A percentile compares a stretch with the other conserved stretches of the same genome.
These are phyloP conservation scores for Hirtodrosophila duncani DNA, from an alignment of 2,888 invertebrate genomes.

Conservation along the genomic window DNA sequence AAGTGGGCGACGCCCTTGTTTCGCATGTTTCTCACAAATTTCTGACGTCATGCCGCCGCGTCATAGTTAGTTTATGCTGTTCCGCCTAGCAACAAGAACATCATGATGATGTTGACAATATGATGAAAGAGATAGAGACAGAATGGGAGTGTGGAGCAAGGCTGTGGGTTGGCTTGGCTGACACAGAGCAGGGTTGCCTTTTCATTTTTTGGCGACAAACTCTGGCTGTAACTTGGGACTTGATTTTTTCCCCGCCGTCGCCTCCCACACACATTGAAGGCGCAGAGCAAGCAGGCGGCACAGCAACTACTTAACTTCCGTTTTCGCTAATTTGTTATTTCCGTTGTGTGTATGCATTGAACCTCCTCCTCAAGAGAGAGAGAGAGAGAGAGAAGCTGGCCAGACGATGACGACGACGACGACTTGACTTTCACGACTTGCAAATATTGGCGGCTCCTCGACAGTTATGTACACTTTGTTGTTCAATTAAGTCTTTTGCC, in stretches of 20 bases:
- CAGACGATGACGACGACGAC: background rate
- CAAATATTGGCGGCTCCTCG: no score
- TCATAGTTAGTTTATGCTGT: constrained; percentile 6
- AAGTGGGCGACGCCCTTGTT: constrained; percentile 27
- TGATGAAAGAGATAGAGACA: background rate
- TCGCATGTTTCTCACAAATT: no score
- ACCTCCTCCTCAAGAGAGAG: constrained; percentile 25
- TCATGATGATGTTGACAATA: background rate
- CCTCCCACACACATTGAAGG: no score
- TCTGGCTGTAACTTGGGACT: no score
- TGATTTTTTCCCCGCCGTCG: constrained; percentile 1
- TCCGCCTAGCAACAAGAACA: constrained; percentile 51
- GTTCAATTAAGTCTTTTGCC: no score
- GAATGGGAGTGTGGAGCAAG: constrained; percentile 11
- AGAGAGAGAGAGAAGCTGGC: constrained; percentile 13
- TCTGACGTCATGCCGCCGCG: constrained; percentile 27
- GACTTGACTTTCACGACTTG: no score
- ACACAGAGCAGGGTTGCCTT: no score
- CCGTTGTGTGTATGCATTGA: constrained; percentile 43
- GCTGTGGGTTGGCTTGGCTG: no score
- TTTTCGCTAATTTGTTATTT: constrained; percentile 56
- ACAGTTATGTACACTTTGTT: no score
- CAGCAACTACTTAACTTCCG: constrained; percentile 44
- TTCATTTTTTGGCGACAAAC: no score
- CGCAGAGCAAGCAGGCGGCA: background rate